Conservation (phyloP, 2,113 vertebrate genomes). For the Maccullochella peelii region DNA sequence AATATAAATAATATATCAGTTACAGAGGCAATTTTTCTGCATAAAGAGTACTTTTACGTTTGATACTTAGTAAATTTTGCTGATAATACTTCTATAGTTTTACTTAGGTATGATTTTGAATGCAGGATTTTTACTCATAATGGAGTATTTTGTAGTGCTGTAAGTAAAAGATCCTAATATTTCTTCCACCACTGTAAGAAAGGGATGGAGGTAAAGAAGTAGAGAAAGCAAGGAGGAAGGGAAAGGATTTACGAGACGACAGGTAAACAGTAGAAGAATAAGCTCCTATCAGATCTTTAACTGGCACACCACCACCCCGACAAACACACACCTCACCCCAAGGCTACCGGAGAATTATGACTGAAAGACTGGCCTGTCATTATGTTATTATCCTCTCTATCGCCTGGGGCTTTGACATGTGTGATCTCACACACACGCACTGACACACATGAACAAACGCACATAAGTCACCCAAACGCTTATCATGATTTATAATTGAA, state of each 20-base stretch:
- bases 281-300: background rate
- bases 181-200: background rate
- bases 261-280: conserved; percentile 3
- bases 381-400: conserved; percentile 55
- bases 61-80: background rate
- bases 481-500: conserved; percentile 35
- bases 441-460: conserved; percentile 20
- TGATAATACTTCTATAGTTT: background rate
- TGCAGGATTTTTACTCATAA: background rate
- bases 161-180: background rate
- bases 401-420: conserved; percentile 34
- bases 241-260: background rate
- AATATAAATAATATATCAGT: background rate
- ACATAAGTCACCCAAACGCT: conserved; percentile 13
- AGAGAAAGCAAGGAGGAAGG: background rate
- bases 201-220: too few species aligned
- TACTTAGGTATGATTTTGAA: background rate
- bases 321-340: conserved; percentile 41
- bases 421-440: conserved; percentile 14
- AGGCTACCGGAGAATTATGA: conserved; percentile 49
- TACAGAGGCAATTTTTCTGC: background rate
- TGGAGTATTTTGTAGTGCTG: background rate
- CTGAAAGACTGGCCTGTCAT: conserved; percentile 53
- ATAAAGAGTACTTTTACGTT: background rate
- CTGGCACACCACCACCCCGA: background rate